Percentiles rank a stretch among this genome's conserved stretches.
Conservation (phyloP, 2,797 vertebrate species). For the Anas bahamensis region DNA sequence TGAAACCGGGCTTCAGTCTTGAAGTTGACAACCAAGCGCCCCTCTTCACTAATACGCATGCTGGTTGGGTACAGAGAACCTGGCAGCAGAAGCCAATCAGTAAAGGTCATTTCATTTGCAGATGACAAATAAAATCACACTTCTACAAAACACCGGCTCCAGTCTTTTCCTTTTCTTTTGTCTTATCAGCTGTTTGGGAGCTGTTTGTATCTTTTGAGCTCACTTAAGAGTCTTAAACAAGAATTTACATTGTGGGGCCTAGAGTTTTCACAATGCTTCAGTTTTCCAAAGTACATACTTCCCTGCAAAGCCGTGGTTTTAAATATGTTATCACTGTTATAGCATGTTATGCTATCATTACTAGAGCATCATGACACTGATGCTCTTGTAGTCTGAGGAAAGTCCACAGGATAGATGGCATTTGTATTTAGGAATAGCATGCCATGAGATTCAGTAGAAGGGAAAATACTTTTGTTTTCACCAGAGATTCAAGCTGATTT, state of each 20-base stretch:
- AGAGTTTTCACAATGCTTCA: not conserved
- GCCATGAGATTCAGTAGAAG: not conserved
- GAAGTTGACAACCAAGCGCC: constrained; percentile 93
- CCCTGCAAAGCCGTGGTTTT: not conserved
- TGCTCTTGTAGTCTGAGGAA: not conserved
- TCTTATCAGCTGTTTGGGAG: not conserved
- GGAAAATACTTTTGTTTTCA: not conserved
- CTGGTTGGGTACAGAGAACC: constrained; percentile 93
- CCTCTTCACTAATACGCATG: constrained; percentile 92
- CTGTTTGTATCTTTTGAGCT: not conserved
- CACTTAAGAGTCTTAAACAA: not conserved
- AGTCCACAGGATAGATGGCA: not conserved
- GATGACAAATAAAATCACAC: not conserved
- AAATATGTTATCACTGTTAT: not conserved
- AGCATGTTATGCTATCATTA: too few relatives aligned
- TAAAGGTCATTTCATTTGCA: not conserved
- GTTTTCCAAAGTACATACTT: not conserved
- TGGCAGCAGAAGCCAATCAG: constrained; percentile 28
- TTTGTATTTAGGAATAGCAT: not conserved
- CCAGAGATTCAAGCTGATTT: not conserved
- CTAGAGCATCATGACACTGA: not conserved
- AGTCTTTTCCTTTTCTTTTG: not conserved
- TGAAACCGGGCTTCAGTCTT: constrained; percentile 92
- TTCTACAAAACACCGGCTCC: not conserved
- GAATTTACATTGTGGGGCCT: not conserved